Evolutionary conservation across 2,888 invertebrate genomes (phyloP), one percentile per base, ranked within the genome.

Genomic region (Physocephala rufipes): DNA sequence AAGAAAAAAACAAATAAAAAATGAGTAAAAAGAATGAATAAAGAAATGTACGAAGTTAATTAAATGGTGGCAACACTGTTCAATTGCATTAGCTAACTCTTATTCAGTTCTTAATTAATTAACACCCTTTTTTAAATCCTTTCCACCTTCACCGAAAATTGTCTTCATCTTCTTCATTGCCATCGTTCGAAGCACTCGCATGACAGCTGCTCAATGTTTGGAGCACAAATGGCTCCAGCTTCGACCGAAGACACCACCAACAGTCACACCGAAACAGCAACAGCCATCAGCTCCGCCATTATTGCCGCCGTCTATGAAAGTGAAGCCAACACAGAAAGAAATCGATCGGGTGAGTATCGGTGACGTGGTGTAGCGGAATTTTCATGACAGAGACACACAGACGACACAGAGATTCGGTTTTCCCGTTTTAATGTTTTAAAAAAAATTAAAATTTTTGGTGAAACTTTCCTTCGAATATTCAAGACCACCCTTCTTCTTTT

Each of bases 211-310:
- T 80, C 90, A 94, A 85, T 94, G 96, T 87, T 89, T 96, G 82
- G 90, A 92, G 74, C 97, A 97, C 87, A 90, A 90, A 79, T 97
- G 97, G 97, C 88, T 97, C 77, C 87, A 88, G 80, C 88, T 90
- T 81, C 89, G 90, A 81, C 86, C 84, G 45, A 82, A 85, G 43
- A 58, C 71, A 30, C 16, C 67, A 36, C 69, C 74, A 67, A 81
- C 87, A 43, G 71, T 80, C 71, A 70, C 79, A 47, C 78, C 79
- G 53, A 82, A 83, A 76, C 81, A 36, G 2, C 58, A 24, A 24
- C 1, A 70, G 78, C 78, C 81, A 36, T 1, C 58, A 16, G 26
- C 1, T 70, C 78, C 78, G 74, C 80, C 80, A 76, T 76, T 83
- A 75, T 73, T 80, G 5, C 78, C 78, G 74, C 80, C 80, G 76